These are phyloP conservation scores for Synchiropus splendidus DNA, from an alignment of 2,113 vertebrate genomes.

Conservation along the genomic window DNA sequence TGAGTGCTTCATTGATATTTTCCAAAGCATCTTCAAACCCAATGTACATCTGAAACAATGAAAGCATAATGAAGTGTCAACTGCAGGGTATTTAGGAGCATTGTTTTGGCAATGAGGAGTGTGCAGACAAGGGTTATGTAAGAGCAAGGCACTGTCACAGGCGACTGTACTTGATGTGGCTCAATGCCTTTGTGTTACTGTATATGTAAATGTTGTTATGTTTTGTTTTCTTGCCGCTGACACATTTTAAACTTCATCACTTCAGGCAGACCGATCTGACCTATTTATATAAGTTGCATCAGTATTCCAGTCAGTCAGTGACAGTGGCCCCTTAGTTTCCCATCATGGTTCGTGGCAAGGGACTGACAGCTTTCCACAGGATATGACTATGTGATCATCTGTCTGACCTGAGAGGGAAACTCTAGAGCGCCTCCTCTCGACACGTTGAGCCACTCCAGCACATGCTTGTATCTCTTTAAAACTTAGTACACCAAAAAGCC, in stretches of 20 bases:
- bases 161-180: constrained; percentile 59
- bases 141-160: constrained; percentile 57
- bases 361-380: constrained; percentile 57
- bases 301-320: too few relatives aligned
- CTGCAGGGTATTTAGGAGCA: constrained; percentile 42
- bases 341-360: constrained; percentile 43
- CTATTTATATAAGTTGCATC: too few relatives aligned
- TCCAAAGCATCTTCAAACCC: too few relatives aligned
- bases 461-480: constrained; percentile 62
- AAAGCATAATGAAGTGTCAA: neutral
- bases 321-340: constrained; percentile 39
- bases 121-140: constrained; percentile 65
- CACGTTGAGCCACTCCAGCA: constrained; percentile 1
- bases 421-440: constrained; percentile 51
- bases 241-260: too few relatives aligned
- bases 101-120: constrained; percentile 53
- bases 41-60: too few relatives aligned
- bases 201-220: neutral
- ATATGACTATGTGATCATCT: constrained; percentile 53
- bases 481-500: constrained; percentile 52
- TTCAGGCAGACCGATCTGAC: too few relatives aligned
- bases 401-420: constrained; percentile 32
- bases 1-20: too few relatives aligned
- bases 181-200: constrained; percentile 38
- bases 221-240: neutral